These are phyloP conservation scores for Proisotoma minuta DNA, from an alignment of 2,888 invertebrate species.

Conservation along the genomic window DNA sequence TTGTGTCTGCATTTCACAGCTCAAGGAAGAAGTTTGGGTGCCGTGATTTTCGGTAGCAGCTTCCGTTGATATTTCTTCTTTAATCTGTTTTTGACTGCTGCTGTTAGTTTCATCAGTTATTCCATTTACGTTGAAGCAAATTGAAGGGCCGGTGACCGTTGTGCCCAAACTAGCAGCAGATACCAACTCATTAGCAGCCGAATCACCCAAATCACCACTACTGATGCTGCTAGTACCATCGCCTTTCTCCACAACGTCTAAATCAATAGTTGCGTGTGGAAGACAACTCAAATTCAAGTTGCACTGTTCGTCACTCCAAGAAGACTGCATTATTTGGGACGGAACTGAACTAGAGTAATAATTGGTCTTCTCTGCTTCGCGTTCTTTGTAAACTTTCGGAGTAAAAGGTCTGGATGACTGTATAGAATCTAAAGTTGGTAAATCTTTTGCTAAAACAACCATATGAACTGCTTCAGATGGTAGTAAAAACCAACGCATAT, in stretches of 20 bases:
- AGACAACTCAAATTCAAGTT: constrained; percentile 15
- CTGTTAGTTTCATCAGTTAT: background rate
- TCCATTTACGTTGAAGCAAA: constrained; percentile 30
- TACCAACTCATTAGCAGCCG: constrained; percentile 38
- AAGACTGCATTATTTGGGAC: constrained; percentile 36
- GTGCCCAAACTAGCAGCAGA: constrained; percentile 21
- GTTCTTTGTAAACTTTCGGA: constrained; percentile 18
- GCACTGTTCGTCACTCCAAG: constrained; percentile 17
- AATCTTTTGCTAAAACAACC: constrained; percentile 49
- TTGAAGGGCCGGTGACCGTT: constrained; percentile 43
- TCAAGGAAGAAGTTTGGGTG: background rate
- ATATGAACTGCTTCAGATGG: constrained; percentile 80
- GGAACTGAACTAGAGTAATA: constrained; percentile 34
- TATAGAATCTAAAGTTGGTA: background rate
- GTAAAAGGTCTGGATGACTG: constrained; percentile 32
- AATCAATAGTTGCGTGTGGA: constrained; percentile 14
- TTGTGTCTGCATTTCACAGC: background rate
- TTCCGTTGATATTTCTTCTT: too few relatives aligned
- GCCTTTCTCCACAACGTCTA: constrained; percentile 17
- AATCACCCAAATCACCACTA: constrained; percentile 28
- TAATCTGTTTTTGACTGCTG: background rate
- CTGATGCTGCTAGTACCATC: background rate
- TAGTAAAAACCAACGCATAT: constrained; percentile 80
- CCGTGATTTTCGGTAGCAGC: background rate
- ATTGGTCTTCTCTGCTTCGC: background rate